Base-by-base conservation (phyloP, 2,888 invertebrate genomes). In the Diabrotica balteata region DNA sequence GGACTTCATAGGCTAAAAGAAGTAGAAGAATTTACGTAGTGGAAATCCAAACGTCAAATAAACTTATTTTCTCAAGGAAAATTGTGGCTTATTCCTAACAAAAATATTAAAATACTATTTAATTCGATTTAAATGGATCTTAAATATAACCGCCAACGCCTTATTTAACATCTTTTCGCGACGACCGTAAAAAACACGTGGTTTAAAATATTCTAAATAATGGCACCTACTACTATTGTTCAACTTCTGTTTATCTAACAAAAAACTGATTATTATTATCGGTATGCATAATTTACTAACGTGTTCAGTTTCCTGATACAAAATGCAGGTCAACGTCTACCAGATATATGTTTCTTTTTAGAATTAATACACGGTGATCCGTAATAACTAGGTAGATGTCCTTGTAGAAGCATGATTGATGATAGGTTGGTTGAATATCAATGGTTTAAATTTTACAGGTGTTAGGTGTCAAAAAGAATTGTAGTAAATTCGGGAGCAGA, bases 211-310 rank as follows among this genome's bases (percentile, higher is more conserved):
- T 54, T 54, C 42, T 10, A 7, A 54, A 51, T 51, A 60, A 51
- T 11, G 51, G 11, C 51, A 50, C 11, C 42, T 11, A 51, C 60
- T 49, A 47, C n/a, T 61, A 45, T 60, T 55, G 32, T 32, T 32
- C 32, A 42, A 44, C 45, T 55, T 55, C 58, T 58, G 63, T 64
- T 64, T 64, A 58, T 64, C 58, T 64, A 59, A 63, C 52, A 51
- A 63, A 63, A 64, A 59, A 50, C 58, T 58, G 58, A 58, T 64
- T 58, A 55, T 52, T 51, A 64, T 64, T 59, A 52, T 64, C 63
- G 50, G 51, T 43, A 32, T 64, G 64, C 58, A 64, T 64, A 64
- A 58, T 64, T 64, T 52, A 64, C 11, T 43, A 58, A 63, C 58
- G 58, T 59, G 58, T 64, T 59, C 32, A 64, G 52, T 52, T 64